phyloP scores from a whole-genome alignment of 1,140 invertebrate genomes.

The Temnothorax nylanderi region DNA sequence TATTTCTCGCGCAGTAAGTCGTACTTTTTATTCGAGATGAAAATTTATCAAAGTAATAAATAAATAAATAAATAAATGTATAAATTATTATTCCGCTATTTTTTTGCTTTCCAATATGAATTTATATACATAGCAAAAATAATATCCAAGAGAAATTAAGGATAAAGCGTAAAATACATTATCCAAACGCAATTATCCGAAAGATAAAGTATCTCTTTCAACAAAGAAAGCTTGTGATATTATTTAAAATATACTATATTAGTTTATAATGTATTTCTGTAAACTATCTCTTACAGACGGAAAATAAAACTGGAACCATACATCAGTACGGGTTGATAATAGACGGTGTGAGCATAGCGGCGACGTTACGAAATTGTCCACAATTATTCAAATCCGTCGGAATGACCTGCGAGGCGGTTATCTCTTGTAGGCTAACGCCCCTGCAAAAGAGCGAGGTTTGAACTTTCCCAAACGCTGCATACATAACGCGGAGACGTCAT shows the following conservation, averaged over 20 bases:
- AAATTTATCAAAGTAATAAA: neutral
- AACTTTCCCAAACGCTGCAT: neutral
- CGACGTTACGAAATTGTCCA: conserved; percentile 85
- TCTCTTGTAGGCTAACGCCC: conserved; percentile 93
- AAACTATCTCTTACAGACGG: conserved; percentile 62
- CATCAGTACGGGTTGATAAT: conserved; percentile 88
- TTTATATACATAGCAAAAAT: no score
- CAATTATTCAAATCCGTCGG: conserved; percentile 87
- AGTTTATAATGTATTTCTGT: neutral
- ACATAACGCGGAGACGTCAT: neutral
- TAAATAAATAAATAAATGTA: no score
- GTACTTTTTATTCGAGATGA: no score
- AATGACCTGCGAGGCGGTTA: conserved; percentile 88
- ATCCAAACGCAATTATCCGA: no score
- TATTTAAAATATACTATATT: neutral
- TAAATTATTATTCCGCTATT: no score
- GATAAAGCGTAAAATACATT: no score
- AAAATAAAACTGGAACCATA: conserved; percentile 81
- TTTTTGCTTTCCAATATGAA: no score
- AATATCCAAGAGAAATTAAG: no score
- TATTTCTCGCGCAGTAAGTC: neutral
- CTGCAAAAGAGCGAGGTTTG: conserved; percentile 91
- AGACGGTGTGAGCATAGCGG: conserved; percentile 88
- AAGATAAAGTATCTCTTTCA: no score
- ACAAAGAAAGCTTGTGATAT: neutral